Percentiles rank a stretch among this genome's conserved stretches.
Evolutionary conservation across 1,140 invertebrate genomes (phyloP).

Genomic region (Neomicropteryx cornuta): DNA sequence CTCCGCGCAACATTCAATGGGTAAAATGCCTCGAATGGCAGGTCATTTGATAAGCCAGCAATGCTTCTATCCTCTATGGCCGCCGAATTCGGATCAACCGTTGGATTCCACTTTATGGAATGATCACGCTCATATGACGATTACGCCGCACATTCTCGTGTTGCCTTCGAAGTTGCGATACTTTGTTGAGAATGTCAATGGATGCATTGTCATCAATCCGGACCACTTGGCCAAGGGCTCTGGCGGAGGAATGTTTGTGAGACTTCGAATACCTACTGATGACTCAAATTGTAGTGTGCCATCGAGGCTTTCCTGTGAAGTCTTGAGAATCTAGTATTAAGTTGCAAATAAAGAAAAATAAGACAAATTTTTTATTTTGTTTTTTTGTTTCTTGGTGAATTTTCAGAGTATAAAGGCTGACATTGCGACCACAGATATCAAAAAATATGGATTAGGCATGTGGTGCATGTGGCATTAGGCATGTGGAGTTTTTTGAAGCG

Average conservation of each 20-base stretch:
- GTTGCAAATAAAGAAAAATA: too few relatives aligned
- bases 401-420: too few relatives aligned
- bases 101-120: slow-evolving; percentile 60
- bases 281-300: slow-evolving; percentile 3
- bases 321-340: slow-evolving; percentile 11
- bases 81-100: slow-evolving; percentile 52
- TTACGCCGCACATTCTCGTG: slow-evolving; percentile 70
- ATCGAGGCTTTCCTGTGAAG: too few relatives aligned
- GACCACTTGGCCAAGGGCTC: slow-evolving; percentile 65
- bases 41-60: slow-evolving; percentile 67
- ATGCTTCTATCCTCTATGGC: slow-evolving; percentile 73
- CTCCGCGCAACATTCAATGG: slow-evolving; percentile 30
- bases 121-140: slow-evolving; percentile 50
- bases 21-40: slow-evolving; percentile 59
- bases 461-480: too few relatives aligned
- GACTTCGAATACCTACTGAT: slow-evolving; percentile 24
- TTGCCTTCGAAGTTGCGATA: slow-evolving; percentile 73
- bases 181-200: slow-evolving; percentile 70
- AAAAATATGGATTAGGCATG: too few relatives aligned
- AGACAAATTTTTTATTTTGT: too few relatives aligned
- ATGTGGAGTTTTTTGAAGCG: too few relatives aligned
- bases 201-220: slow-evolving; percentile 74
- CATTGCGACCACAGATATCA: too few relatives aligned
- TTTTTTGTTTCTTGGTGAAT: too few relatives aligned
- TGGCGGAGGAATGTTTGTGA: slow-evolving; percentile 44